These are phyloP conservation scores for Norana najaformis DNA, from an alignment of 2,888 invertebrate species.

Conservation along the genomic window DNA sequence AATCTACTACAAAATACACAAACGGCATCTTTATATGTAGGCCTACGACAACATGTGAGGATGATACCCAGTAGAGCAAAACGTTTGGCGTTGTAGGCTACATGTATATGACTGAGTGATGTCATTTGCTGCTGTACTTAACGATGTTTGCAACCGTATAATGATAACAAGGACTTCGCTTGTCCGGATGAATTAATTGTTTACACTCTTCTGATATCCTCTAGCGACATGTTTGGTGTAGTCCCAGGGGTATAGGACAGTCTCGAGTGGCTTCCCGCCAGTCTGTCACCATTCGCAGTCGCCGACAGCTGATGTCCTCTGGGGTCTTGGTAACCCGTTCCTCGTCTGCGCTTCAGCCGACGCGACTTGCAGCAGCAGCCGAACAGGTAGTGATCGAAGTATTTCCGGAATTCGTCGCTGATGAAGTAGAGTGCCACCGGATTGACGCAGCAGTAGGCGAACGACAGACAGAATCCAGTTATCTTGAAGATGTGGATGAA, in stretches of 20 bases:
- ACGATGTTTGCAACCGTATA: neutral
- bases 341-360: constrained; percentile 16
- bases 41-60: neutral
- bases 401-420: constrained; percentile 36
- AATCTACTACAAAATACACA: too few relatives aligned
- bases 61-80: neutral
- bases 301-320: neutral
- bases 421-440: constrained; percentile 36
- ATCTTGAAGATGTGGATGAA: neutral
- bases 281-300: neutral
- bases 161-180: neutral
- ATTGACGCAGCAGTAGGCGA: constrained; percentile 36
- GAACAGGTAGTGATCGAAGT: constrained; percentile 39
- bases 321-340: neutral
- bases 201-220: neutral
- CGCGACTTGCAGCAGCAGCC: constrained; percentile 35
- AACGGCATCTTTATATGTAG: too few relatives aligned
- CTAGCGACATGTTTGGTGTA: constrained; percentile 29
- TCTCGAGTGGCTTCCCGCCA: neutral
- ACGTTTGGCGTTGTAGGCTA: neutral
- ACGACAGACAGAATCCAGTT: constrained; percentile 26
- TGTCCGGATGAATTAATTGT: neutral
- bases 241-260: neutral
- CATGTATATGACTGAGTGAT: neutral
- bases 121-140: neutral